Base-by-base conservation (phyloP, 2,113 vertebrate genomes). In the Myotis yumanensis region DNA sequence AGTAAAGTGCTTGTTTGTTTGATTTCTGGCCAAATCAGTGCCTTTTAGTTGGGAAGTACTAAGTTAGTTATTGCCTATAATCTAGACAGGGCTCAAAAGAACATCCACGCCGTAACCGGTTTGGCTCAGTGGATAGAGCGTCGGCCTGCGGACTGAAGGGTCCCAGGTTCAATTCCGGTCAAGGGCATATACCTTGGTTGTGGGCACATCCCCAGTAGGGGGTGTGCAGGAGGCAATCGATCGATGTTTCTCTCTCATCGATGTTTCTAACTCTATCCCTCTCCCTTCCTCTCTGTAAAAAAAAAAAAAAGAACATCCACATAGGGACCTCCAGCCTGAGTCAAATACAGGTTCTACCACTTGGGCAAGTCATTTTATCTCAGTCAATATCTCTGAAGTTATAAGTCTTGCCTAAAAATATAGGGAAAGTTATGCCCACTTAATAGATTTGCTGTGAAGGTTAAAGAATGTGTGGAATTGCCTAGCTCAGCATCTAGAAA, bases 1-100 rank as follows among this genome's bases (percentile, higher is more conserved):
- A 77, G 35, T 69, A 76, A 68, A 46, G 57, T 90, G 46, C 10
- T 93, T 95, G 57, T 22, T 94, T 91, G 62, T 5, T 62, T 87
- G 88, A 54, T 83, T 95, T 89, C n/a, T 81, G 46, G 75, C 68
- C 37, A 90, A 46, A 83, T 86, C 68, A 25, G 32, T 75, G 40
- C 40, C 25, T 75, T 84, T 84, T 66, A 37, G 4, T 80, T 88
- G 66, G 30, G 22, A 80, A 28, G 25, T 68, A 16, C 25, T 87
- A 89, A 85, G 48, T 85, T 72, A 77, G 89, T 7, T 68, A 8
- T 54, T 73, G 11, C 20, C 51, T 69, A n/a, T 93, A 62, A 82
- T 77, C n/a, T 18, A 85, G 73, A 73, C 3, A 3, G 48, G 46
- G 23, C 69, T 77, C 11, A 59, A 75, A 93, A 37, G 37, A 37